Percentiles rank a stretch among this genome's conserved stretches.
These are phyloP conservation scores for Henricia sp. DNA, from an alignment of 53 echinoderm and acorn worm genomes.

Conservation along the genomic window DNA sequence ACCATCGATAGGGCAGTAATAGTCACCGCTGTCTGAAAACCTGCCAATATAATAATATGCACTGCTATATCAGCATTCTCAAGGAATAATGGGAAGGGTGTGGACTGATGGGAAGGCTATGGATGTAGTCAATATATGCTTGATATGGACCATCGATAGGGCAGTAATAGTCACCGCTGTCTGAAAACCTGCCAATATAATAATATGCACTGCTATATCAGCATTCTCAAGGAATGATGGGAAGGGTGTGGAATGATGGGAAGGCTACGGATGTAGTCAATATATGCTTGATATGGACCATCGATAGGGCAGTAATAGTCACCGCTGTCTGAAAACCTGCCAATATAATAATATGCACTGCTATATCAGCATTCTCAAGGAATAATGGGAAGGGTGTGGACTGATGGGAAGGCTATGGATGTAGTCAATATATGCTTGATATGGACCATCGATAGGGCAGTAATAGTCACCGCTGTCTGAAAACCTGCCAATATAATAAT, in stretches of 20 bases:
- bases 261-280: slow-evolving; percentile 88
- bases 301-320: slow-evolving; percentile 83
- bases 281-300: slow-evolving; percentile 82
- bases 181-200: slow-evolving; percentile 82
- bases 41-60: too few species aligned
- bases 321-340: slow-evolving; percentile 96
- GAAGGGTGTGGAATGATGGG: slow-evolving; percentile 97
- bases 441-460: slow-evolving; percentile 80
- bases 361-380: slow-evolving; percentile 99
- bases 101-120: slow-evolving; percentile 89
- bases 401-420: slow-evolving; percentile 88
- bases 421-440: slow-evolving; percentile 88
- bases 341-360: slow-evolving; percentile 79
- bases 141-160: slow-evolving; percentile 84
- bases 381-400: slow-evolving; percentile 94
- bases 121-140: slow-evolving; percentile 86
- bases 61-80: slow-evolving; percentile 99
- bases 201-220: slow-evolving; percentile 97
- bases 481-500: slow-evolving; percentile 72
- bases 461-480: slow-evolving; percentile 94
- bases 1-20: too few species aligned
- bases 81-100: slow-evolving; percentile 95
- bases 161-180: slow-evolving; percentile 90
- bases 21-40: too few species aligned
- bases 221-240: slow-evolving; percentile 98